Conservation (phyloP, 1,140 invertebrate genomes). For the Hestina assimilis region DNA sequence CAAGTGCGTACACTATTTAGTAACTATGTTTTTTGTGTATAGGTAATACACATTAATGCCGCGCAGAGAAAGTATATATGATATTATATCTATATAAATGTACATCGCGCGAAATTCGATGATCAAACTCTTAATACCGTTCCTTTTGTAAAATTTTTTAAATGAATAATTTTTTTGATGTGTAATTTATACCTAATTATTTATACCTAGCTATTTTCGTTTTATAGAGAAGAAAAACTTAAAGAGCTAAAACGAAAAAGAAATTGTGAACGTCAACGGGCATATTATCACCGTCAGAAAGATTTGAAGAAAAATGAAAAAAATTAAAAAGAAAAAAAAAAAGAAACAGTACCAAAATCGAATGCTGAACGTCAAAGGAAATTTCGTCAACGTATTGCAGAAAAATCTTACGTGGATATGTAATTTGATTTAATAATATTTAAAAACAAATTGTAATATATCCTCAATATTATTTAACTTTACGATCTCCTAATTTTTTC, state of each 20-base stretch:
- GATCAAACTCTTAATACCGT: too few species aligned
- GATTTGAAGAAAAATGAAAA: too few species aligned
- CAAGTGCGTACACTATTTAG: background rate
- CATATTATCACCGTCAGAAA: conserved; percentile 41
- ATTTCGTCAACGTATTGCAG: conserved; percentile 35
- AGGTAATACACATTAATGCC: too few species aligned
- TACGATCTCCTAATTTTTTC: too few species aligned
- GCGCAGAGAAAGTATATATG: too few species aligned
- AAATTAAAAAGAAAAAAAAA: too few species aligned
- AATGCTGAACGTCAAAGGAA: conserved; percentile 38
- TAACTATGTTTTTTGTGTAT: background rate
- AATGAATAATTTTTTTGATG: too few species aligned
- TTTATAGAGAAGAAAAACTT: conserved; percentile 35
- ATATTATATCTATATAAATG: too few species aligned
- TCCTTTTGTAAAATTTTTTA: too few species aligned
- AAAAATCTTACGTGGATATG: conserved; percentile 33
- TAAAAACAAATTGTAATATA: conserved; percentile 31
- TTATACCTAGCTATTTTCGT: conserved; percentile 14
- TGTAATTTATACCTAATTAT: background rate
- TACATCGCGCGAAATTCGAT: too few species aligned
- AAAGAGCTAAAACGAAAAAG: conserved; percentile 37
- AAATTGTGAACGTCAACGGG: conserved; percentile 38
- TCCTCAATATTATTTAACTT: conserved; percentile 35
- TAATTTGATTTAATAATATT: conserved; percentile 39
- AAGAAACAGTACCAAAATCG: too few species aligned